Percentiles rank a stretch among this genome's conserved stretches.
These are phyloP conservation scores for Lagopus muta DNA, from an alignment of 2,113 vertebrate species.

Conservation along the genomic window DNA sequence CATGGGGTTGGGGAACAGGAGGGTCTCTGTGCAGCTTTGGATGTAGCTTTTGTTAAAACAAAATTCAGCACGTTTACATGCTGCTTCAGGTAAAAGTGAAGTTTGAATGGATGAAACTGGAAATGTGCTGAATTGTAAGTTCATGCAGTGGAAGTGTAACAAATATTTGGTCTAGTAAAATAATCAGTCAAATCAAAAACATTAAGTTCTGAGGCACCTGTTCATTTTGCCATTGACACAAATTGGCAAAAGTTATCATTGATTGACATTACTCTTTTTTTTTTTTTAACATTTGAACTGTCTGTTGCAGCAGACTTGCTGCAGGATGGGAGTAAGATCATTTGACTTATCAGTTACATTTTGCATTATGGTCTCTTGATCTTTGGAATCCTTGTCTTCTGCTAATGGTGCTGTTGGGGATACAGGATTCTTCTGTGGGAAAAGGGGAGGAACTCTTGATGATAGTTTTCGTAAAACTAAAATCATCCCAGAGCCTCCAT, in stretches of 20 bases:
- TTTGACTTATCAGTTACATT: background rate
- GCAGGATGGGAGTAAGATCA: background rate
- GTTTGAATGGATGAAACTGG: rapidly evolving
- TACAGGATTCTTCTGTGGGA: background rate
- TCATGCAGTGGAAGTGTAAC: background rate
- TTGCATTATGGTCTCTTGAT: background rate
- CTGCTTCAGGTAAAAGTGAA: background rate
- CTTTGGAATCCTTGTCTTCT: background rate
- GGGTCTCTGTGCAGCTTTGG: background rate
- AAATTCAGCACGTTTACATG: background rate
- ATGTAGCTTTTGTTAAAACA: background rate
- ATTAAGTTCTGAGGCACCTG: background rate
- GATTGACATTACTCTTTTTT: background rate
- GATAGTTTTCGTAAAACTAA: background rate
- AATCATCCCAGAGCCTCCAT: rapidly evolving
- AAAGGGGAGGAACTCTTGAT: background rate
- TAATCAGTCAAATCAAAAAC: rapidly evolving
- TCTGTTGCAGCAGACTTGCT: background rate
- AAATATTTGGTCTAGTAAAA: background rate
- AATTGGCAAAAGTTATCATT: rapidly evolving
- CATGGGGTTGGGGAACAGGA: background rate
- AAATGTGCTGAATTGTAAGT: rapidly evolving
- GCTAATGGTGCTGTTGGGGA: background rate
- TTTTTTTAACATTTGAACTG: background rate
- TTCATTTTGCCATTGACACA: background rate